Evolutionary conservation across 2,888 invertebrate species (phyloP).

Genomic region (Dicranocentrus wangi): DNA sequence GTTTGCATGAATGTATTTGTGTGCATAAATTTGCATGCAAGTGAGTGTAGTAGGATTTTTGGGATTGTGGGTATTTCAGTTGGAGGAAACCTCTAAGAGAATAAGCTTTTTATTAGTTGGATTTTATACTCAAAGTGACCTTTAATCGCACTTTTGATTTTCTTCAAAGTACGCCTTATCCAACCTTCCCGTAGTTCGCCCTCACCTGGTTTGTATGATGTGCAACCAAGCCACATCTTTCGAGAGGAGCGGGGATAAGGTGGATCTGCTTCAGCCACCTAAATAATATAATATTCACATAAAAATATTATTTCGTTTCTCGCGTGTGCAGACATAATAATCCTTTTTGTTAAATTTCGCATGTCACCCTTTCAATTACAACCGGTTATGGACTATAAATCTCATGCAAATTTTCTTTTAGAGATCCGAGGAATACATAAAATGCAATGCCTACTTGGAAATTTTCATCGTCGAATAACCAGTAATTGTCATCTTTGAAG

Average conservation of each 20-base stretch:
- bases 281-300: slow-evolving; percentile 11
- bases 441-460: too few species aligned
- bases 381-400: too few species aligned
- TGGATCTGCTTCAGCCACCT: slow-evolving; percentile 67
- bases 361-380: too few species aligned
- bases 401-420: too few species aligned
- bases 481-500: slow-evolving; percentile 65
- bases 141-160: slow-evolving; percentile 48
- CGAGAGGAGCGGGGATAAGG: slow-evolving; percentile 64
- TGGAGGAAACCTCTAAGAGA: slow-evolving; percentile 46
- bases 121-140: slow-evolving; percentile 60
- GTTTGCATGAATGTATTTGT: too few species aligned
- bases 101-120: slow-evolving; percentile 48
- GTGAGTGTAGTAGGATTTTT: too few species aligned
- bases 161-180: slow-evolving; percentile 39
- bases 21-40: too few species aligned
- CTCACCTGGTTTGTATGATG: slow-evolving; percentile 61
- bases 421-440: too few species aligned
- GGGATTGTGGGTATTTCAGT: too few species aligned
- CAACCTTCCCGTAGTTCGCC: slow-evolving; percentile 62
- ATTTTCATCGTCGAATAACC: slow-evolving; percentile 68
- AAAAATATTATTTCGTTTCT: not conserved
- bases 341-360: not conserved
- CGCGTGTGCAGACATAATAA: not conserved
- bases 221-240: slow-evolving; percentile 70